A percentile compares a stretch with the other conserved stretches of the same genome.
phyloP scores from a whole-genome alignment of 2,888 invertebrate species.

The Lobophora halterata region DNA sequence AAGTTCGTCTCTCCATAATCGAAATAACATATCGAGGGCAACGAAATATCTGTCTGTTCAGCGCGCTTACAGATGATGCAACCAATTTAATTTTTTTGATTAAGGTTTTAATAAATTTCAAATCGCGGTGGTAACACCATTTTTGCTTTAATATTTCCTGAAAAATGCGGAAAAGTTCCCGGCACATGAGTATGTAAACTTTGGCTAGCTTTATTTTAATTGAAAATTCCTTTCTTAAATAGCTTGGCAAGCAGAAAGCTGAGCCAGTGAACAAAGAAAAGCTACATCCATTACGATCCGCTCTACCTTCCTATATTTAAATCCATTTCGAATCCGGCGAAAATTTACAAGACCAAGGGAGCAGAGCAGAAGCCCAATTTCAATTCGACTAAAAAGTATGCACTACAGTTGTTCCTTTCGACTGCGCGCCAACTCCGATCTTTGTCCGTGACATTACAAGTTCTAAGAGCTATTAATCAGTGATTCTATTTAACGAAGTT shows the following conservation, averaged over 20 bases:
- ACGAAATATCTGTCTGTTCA: slow-evolving; percentile 18
- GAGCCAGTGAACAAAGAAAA: slow-evolving; percentile 23
- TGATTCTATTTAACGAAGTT: slow-evolving; percentile 49
- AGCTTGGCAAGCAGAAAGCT: slow-evolving; percentile 20
- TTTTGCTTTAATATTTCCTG: slow-evolving; percentile 1
- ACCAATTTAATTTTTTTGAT: slow-evolving; percentile 10
- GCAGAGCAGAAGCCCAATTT: slow-evolving; percentile 29
- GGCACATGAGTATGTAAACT: slow-evolving; percentile 8
- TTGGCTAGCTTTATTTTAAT: slow-evolving; percentile 18
- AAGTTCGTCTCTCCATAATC: slow-evolving; percentile 23
- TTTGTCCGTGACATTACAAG: slow-evolving; percentile 41
- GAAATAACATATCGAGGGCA: slow-evolving; percentile 20
- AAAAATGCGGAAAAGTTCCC: slow-evolving; percentile 1
- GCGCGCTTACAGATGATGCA: slow-evolving; percentile 8
- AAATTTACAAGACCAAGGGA: slow-evolving; percentile 29
- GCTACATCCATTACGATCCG: slow-evolving; percentile 25
- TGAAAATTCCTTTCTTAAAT: slow-evolving; percentile 18
- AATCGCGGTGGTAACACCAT: too few species aligned
- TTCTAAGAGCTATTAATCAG: slow-evolving; percentile 47
- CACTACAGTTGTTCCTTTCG: slow-evolving; percentile 34
- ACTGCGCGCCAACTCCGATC: slow-evolving; percentile 41
- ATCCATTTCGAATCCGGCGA: slow-evolving; percentile 26
- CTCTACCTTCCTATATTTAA: slow-evolving; percentile 31
- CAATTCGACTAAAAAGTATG: slow-evolving; percentile 33
- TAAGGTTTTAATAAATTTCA: too few species aligned